Evolutionary conservation across 2,113 vertebrate genomes (phyloP).

Genomic region (Colossoma macropomum): DNA sequence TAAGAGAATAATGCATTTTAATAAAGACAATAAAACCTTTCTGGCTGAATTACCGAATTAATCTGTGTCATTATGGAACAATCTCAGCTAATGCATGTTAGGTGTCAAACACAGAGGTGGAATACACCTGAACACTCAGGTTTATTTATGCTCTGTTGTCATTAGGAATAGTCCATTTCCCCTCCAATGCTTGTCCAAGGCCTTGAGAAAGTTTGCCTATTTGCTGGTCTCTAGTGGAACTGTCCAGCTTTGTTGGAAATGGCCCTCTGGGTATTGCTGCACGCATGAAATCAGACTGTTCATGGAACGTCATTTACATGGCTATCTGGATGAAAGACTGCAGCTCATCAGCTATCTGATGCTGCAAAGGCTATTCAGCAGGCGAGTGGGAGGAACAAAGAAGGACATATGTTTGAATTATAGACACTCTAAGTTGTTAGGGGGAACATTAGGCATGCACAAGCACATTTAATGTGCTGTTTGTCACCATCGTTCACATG

Average conservation of each 20-base stretch:
- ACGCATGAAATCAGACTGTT: conserved; percentile 50
- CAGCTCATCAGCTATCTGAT: conserved; percentile 36
- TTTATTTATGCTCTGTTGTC: conserved; percentile 24
- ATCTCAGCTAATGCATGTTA: conserved; percentile 53
- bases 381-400: conserved; percentile 43
- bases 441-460: conserved; percentile 56
- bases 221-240: conserved; percentile 52
- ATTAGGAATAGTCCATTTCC: neutral
- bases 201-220: conserved; percentile 10
- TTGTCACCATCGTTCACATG: conserved; percentile 62
- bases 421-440: conserved; percentile 54
- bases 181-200: neutral
- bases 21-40: conserved; percentile 64
- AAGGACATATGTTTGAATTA: conserved; percentile 60
- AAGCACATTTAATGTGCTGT: conserved; percentile 64
- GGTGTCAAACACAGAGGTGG: conserved; percentile 3
- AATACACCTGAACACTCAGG: neutral
- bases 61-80: conserved; percentile 47
- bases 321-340: conserved; percentile 34
- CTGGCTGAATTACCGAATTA: conserved; percentile 55
- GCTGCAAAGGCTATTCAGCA: conserved; percentile 24
- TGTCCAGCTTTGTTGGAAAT: neutral
- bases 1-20: conserved; percentile 59
- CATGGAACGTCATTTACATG: conserved; percentile 26
- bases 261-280: conserved; percentile 40